Percentiles rank a stretch among this genome's conserved stretches.
Conservation (phyloP, 2,888 invertebrate species). For the Cryptus viduatorius region DNA sequence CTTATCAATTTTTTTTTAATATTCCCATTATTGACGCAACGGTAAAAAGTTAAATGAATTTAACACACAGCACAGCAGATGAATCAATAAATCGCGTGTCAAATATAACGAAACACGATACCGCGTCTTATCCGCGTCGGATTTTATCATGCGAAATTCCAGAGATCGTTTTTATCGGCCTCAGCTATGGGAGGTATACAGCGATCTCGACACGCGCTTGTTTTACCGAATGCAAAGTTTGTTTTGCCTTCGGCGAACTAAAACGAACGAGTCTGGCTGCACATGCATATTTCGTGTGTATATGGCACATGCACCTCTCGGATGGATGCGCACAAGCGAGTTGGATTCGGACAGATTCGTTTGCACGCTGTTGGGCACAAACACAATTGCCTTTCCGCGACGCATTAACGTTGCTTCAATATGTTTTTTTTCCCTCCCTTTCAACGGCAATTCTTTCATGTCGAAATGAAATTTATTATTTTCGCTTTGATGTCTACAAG, state of each 20-base stretch:
- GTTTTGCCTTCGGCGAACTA: constrained; percentile 34
- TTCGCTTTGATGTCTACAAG: constrained; percentile 8
- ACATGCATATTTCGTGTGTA: neutral
- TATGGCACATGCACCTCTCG: neutral
- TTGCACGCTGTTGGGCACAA: constrained; percentile 8
- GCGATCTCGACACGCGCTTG: constrained; percentile 11
- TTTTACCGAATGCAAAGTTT: constrained; percentile 40
- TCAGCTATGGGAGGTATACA: neutral
- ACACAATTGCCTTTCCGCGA: constrained; percentile 17
- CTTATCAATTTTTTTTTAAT: no score
- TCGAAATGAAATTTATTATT: constrained; percentile 35
- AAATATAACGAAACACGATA: no score
- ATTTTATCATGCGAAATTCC: neutral
- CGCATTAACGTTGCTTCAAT: neutral
- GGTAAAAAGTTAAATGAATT: neutral
- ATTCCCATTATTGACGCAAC: neutral
- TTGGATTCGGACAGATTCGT: neutral
- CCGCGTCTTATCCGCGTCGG: neutral
- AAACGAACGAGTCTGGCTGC: constrained; percentile 8
- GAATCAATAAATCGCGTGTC: constrained; percentile 36
- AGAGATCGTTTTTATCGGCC: constrained; percentile 30
- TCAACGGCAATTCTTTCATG: constrained; percentile 30
- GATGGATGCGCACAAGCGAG: neutral
- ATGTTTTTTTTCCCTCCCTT: neutral
- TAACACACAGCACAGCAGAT: constrained; percentile 15